Percentiles rank a stretch among this genome's conserved stretches.
These are phyloP conservation scores for Umimayanthus kanabou DNA, from an alignment of 92 coral and sea anemone genomes.

Conservation along the genomic window DNA sequence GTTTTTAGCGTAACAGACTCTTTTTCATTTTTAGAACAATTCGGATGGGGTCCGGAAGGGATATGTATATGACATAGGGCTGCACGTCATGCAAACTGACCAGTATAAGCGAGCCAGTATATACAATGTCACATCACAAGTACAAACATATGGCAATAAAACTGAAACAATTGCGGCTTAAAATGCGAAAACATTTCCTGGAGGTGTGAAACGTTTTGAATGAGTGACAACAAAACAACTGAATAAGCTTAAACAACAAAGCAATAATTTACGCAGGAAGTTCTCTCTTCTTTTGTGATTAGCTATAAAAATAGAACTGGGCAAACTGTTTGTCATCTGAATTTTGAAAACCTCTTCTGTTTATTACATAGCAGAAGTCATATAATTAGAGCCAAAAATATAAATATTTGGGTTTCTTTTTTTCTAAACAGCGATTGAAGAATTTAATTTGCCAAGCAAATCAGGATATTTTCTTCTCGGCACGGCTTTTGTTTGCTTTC, in stretches of 20 bases:
- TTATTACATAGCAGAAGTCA: too few species aligned
- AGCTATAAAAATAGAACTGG: background rate
- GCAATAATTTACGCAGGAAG: background rate
- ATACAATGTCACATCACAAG: background rate
- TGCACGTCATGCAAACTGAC: background rate
- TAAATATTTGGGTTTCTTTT: background rate
- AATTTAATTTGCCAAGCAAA: background rate
- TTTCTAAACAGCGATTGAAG: too few species aligned
- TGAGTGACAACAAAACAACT: background rate
- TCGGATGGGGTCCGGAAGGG: too few species aligned
- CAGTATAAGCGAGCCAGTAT: background rate
- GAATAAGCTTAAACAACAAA: background rate
- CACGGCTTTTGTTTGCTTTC: background rate
- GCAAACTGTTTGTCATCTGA: too few species aligned
- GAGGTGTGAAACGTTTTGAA: background rate
- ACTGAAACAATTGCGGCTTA: background rate
- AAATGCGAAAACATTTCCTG: background rate
- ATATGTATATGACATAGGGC: too few species aligned
- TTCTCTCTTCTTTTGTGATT: too few species aligned
- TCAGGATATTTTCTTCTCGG: background rate
- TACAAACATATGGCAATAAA: background rate
- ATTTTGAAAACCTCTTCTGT: too few species aligned
- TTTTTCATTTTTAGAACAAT: too few species aligned
- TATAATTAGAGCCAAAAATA: too few species aligned
- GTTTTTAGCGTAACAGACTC: too few species aligned